Percentiles rank a stretch among this genome's conserved stretches.
These are phyloP conservation scores for Drosophila subsilvestris DNA, from an alignment of 2,888 invertebrate genomes.

Conservation along the genomic window DNA sequence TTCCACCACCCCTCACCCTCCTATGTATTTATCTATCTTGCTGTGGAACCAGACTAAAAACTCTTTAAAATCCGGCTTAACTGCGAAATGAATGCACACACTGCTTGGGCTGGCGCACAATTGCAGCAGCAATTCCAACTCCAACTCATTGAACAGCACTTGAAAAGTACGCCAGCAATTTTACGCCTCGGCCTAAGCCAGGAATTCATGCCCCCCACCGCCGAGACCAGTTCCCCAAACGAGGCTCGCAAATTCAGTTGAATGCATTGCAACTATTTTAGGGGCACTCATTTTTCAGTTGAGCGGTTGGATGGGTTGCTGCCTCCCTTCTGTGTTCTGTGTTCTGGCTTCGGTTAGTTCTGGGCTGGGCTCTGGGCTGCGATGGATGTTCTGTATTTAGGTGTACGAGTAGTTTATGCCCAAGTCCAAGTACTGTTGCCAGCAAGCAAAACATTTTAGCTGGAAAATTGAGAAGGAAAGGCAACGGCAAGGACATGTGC, in stretches of 20 bases:
- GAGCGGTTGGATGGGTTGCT: constrained; percentile 12
- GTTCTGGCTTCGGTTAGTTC: not conserved
- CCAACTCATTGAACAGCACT: constrained; percentile 49
- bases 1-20: not conserved
- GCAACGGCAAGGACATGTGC: constrained; percentile 51
- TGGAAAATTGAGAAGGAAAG: constrained; percentile 20
- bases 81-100: constrained; percentile 13
- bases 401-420: constrained; percentile 46
- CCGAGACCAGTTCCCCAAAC: constrained; percentile 7
- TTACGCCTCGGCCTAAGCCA: constrained; percentile 39
- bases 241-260: constrained; percentile 17
- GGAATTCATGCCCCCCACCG: constrained; percentile 24
- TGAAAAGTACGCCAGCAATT: constrained; percentile 47
- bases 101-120: constrained; percentile 11
- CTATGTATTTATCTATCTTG: not conserved
- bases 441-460: constrained; percentile 17
- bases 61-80: constrained; percentile 29
- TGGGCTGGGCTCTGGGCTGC: not conserved
- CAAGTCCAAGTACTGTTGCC: constrained; percentile 25
- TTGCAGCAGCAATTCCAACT: constrained; percentile 37
- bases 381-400: constrained; percentile 32
- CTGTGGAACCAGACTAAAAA: constrained; percentile 2
- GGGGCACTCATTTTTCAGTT: constrained; percentile 50
- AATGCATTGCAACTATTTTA: constrained; percentile 51
- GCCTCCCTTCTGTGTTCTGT: not conserved